Evolutionary conservation across 2,888 invertebrate species (phyloP).

Genomic region (Iselma pallidipennis): DNA sequence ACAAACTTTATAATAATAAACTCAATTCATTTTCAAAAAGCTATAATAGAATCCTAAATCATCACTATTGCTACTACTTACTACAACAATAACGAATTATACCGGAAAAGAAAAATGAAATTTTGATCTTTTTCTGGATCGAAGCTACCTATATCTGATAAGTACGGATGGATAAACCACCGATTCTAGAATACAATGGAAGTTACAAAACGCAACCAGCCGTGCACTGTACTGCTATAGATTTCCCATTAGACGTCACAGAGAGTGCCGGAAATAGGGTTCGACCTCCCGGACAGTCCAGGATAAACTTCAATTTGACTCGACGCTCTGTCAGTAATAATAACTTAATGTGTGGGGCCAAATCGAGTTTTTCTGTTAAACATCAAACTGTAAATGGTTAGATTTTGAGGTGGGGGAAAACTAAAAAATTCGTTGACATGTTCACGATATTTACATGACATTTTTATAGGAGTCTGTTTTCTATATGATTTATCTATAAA

Average conservation of each 20-base stretch:
- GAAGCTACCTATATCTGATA: not conserved
- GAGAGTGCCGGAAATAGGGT: constrained; percentile 43
- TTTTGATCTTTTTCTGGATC: not conserved
- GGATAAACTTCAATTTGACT: constrained; percentile 25
- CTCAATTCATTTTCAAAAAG: not conserved
- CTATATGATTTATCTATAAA: no score
- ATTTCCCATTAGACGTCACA: constrained; percentile 48
- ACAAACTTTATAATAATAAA: not conserved
- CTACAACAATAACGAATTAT: not conserved
- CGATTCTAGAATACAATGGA: constrained; percentile 42
- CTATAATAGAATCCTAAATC: not conserved
- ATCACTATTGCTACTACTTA: not conserved
- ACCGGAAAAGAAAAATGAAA: not conserved
- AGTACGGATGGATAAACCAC: constrained; percentile 35
- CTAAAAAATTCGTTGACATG: no score
- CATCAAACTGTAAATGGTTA: not conserved
- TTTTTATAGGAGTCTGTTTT: no score
- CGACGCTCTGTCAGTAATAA: constrained; percentile 11
- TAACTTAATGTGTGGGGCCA: not conserved
- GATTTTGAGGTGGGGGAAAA: no score
- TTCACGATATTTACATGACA: no score
- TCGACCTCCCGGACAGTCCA: constrained; percentile 35
- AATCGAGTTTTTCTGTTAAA: not conserved
- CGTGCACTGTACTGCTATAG: constrained; percentile 44
- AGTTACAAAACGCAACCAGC: constrained; percentile 44